phyloP scores from a whole-genome alignment of 2,113 vertebrate genomes.

The Balaeniceps rex region DNA sequence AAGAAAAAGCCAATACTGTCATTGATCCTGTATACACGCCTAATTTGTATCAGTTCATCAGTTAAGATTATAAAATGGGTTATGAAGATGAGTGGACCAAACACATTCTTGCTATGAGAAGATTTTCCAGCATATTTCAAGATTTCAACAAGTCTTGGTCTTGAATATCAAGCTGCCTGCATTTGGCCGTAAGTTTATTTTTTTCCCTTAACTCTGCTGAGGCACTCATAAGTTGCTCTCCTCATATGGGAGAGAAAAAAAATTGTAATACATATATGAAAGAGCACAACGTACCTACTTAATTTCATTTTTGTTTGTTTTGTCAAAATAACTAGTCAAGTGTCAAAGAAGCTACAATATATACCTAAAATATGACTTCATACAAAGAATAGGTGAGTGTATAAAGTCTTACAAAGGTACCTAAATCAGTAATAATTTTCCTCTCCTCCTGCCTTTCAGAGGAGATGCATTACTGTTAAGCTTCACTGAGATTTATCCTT shows the following conservation, averaged over 20 bases:
- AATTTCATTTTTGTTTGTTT: not conserved
- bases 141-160: conserved; percentile 14
- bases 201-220: conserved; percentile 18
- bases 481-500: not conserved
- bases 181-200: not conserved
- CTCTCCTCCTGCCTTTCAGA: not conserved
- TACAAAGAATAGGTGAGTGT: not conserved
- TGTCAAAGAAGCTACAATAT: not conserved
- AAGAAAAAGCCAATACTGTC: not conserved
- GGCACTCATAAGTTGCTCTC: conserved; percentile 45
- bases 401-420: not conserved
- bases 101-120: conserved; percentile 1
- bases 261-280: not conserved
- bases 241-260: not conserved
- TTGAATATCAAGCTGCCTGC: conserved; percentile 28
- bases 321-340: not conserved
- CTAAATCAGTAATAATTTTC: not conserved
- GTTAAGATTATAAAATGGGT: not conserved
- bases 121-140: not conserved
- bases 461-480: not conserved
- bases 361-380: not conserved
- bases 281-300: not conserved
- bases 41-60: not conserved
- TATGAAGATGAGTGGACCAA: conserved; percentile 8
- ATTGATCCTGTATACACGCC: not conserved